phyloP scores from a whole-genome alignment of 2,888 invertebrate genomes.

The Dynastes hyllus region DNA sequence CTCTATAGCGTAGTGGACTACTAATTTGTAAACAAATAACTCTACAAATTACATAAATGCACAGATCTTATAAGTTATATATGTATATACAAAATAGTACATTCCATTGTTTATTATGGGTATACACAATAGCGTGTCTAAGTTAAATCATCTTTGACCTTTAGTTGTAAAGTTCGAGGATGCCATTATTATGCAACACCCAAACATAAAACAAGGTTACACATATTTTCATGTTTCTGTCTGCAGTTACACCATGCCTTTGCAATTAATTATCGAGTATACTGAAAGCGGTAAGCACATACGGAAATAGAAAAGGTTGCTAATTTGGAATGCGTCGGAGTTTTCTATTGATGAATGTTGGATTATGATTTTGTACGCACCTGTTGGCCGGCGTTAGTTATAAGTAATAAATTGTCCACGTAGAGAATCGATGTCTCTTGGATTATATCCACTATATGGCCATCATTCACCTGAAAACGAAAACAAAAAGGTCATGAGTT shows the following conservation, averaged over 20 bases:
- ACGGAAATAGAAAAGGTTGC: too few species aligned
- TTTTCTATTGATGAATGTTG: neutral
- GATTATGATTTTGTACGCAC: neutral
- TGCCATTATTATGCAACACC: conserved; percentile 14
- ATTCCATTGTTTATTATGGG: neutral
- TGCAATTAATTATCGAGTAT: conserved; percentile 1
- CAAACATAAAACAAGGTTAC: conserved; percentile 13
- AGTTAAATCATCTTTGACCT: neutral
- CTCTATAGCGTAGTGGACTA: too few species aligned
- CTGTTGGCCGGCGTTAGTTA: neutral
- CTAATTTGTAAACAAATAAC: too few species aligned
- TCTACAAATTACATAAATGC: too few species aligned
- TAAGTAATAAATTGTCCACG: neutral
- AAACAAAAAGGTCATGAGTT: neutral
- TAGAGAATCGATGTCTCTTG: neutral
- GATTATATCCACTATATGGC: neutral
- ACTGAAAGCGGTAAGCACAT: neutral
- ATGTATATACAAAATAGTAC: too few species aligned
- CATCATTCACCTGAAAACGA: neutral
- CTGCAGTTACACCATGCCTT: neutral
- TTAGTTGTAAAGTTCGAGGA: conserved; percentile 24
- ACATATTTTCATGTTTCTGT: neutral
- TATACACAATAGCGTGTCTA: neutral
- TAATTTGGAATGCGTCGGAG: too few species aligned
- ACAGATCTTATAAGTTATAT: too few species aligned